These are phyloP conservation scores for Leptinotarsa tumamoca DNA, from an alignment of 2,888 invertebrate species.

Conservation along the genomic window DNA sequence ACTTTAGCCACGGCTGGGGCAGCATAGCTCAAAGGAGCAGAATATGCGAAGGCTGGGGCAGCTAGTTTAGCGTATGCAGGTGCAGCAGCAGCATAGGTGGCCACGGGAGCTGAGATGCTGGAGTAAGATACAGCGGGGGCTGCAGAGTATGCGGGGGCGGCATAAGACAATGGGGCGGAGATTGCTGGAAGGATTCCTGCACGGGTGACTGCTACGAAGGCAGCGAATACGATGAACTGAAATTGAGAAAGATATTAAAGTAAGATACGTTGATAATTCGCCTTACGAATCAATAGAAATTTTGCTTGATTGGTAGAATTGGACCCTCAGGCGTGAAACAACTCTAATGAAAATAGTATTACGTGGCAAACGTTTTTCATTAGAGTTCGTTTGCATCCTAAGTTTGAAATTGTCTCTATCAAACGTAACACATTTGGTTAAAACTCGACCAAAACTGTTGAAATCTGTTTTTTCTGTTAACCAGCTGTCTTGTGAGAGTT, in stretches of 20 bases:
- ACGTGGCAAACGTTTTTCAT: no score
- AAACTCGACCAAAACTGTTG: no score
- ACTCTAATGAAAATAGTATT: no score
- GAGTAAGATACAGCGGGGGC: slow-evolving; percentile 53
- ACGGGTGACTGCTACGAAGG: slow-evolving; percentile 52
- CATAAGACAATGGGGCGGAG: slow-evolving; percentile 23
- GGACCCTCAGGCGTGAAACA: no score
- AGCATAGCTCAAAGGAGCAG: slow-evolving; percentile 48
- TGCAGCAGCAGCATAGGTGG: slow-evolving; percentile 52
- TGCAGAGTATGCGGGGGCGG: slow-evolving; percentile 49
- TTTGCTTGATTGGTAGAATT: no score
- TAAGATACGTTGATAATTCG: not conserved
- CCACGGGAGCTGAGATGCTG: slow-evolving; percentile 38
- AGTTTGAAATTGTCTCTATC: no score
- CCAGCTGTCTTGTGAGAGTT: no score
- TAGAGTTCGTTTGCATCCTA: no score
- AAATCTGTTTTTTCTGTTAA: no score
- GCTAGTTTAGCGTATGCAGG: slow-evolving; percentile 49
- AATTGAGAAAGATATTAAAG: slow-evolving; percentile 33
- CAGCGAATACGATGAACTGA: slow-evolving; percentile 55
- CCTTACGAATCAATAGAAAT: no score
- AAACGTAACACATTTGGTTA: no score
- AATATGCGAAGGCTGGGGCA: slow-evolving; percentile 45
- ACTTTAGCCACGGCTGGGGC: slow-evolving; percentile 40
- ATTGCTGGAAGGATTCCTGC: slow-evolving; percentile 45